Conservation (phyloP, 2,797 vertebrate species). For the Poeciliopsis paucimaculata region DNA sequence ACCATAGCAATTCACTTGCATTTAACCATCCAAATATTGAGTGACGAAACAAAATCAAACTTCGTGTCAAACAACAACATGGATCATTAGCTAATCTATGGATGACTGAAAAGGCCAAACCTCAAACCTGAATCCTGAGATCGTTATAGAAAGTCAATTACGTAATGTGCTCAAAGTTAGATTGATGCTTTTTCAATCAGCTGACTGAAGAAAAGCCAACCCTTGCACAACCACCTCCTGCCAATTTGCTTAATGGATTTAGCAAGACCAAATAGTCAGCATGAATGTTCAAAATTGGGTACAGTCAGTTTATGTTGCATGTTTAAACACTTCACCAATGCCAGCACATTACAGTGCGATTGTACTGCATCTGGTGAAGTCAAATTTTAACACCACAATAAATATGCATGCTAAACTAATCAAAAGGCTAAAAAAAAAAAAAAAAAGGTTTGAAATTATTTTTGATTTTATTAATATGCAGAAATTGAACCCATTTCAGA, state of each 20-base stretch:
- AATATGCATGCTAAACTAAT: conserved; percentile 16
- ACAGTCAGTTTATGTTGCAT: conserved; percentile 68
- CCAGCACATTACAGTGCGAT: not conserved
- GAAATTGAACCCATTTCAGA: not conserved
- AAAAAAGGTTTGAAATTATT: not conserved
- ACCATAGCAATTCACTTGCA: conserved; percentile 31
- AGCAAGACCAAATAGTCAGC: conserved; percentile 45
- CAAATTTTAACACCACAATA: not conserved
- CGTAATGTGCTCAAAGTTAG: not conserved
- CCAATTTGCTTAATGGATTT: conserved; percentile 3
- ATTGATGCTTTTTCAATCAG: not conserved
- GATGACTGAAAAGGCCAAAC: not conserved
- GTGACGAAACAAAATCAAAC: not conserved
- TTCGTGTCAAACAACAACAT: not conserved
- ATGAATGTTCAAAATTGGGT: conserved; percentile 49
- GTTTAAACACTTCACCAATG: conserved; percentile 30
- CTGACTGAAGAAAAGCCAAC: not conserved
- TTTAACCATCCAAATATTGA: not conserved
- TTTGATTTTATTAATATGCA: not conserved
- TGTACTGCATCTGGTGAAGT: not conserved
- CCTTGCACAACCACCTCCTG: not conserved
- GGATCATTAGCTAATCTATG: not conserved
- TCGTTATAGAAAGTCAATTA: not conserved
- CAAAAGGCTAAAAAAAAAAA: conserved; percentile 10
- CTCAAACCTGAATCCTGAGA: not conserved